phyloP scores from a whole-genome alignment of 2,888 invertebrate genomes.

The Thereva unica region DNA sequence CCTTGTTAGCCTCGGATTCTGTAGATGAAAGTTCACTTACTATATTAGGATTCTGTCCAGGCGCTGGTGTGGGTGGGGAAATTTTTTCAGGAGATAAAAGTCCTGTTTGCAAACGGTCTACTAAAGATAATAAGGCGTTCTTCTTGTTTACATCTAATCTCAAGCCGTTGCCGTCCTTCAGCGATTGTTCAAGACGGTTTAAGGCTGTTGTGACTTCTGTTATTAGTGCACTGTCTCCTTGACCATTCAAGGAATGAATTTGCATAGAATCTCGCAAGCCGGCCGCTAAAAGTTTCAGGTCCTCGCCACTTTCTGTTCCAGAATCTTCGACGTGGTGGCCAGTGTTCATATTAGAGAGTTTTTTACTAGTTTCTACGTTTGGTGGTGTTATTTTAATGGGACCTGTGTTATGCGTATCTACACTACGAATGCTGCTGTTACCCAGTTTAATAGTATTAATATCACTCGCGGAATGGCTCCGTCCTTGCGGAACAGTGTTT shows the following conservation, averaged over 20 bases:
- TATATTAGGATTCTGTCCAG: conserved; percentile 39
- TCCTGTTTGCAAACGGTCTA: conserved; percentile 70
- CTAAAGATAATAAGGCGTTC: conserved; percentile 68
- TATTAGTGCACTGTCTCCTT: conserved; percentile 65
- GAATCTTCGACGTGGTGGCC: conserved; percentile 63
- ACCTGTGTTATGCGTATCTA: conserved; percentile 37
- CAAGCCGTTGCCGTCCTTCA: conserved; percentile 63
- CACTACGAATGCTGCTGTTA: conserved; percentile 36
- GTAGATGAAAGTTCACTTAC: conserved; percentile 49
- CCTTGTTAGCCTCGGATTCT: conserved; percentile 51
- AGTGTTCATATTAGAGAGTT: conserved; percentile 43
- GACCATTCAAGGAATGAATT: conserved; percentile 55
- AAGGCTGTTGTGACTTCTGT: conserved; percentile 79
- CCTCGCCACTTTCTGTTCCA: conserved; percentile 72
- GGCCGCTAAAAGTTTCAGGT: conserved; percentile 63
- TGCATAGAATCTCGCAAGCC: conserved; percentile 62
- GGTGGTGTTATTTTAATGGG: conserved; percentile 41
- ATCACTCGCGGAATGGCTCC: conserved; percentile 24
- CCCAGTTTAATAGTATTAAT: conserved; percentile 29
- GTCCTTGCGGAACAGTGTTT: conserved; percentile 45
- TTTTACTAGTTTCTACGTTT: conserved; percentile 22
- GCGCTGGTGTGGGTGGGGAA: conserved; percentile 44
- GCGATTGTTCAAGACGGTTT: conserved; percentile 72
- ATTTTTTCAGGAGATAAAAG: conserved; percentile 56
- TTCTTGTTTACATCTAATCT: conserved; percentile 61